phyloP scores from a whole-genome alignment of 2,888 invertebrate species.

The Cynaeus angustus region DNA sequence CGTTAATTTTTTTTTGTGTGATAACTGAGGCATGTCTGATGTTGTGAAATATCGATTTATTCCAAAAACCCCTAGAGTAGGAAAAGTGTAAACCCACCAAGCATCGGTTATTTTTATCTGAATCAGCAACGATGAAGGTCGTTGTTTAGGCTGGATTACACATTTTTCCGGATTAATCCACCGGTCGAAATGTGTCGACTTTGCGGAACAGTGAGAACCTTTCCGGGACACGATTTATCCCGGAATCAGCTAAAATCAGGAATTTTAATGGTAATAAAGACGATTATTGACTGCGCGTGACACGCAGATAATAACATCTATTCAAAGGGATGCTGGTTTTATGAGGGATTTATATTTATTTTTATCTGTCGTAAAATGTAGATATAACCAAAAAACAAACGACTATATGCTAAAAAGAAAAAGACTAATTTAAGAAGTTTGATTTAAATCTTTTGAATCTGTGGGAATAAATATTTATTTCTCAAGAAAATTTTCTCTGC shows the following conservation, averaged over 20 bases:
- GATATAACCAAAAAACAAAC: no score
- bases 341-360: no score
- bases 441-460: no score
- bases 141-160: slow-evolving; percentile 37
- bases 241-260: slow-evolving; percentile 15
- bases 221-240: slow-evolving; percentile 21
- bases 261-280: slow-evolving; percentile 27
- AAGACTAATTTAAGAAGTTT: no score
- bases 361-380: no score
- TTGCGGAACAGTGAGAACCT: slow-evolving; percentile 17
- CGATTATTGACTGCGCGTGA: slow-evolving; percentile 9
- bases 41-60: slow-evolving; percentile 25
- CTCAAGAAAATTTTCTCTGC: no score
- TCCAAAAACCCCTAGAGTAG: slow-evolving; percentile 2
- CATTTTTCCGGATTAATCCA: slow-evolving; percentile 38
- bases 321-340: neutral
- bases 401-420: no score
- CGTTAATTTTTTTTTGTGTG: slow-evolving; percentile 34
- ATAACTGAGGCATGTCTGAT: slow-evolving; percentile 37
- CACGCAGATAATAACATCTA: slow-evolving; percentile 3
- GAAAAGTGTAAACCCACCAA: slow-evolving; percentile 14
- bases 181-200: slow-evolving; percentile 27
- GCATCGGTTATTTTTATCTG: slow-evolving; percentile 34
- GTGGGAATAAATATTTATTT: no score
- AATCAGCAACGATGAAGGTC: slow-evolving; percentile 35